Evolutionary conservation across 2,113 vertebrate genomes (phyloP), one percentile per base, ranked within the genome.

Genomic region (Sigmodon hispidus): DNA sequence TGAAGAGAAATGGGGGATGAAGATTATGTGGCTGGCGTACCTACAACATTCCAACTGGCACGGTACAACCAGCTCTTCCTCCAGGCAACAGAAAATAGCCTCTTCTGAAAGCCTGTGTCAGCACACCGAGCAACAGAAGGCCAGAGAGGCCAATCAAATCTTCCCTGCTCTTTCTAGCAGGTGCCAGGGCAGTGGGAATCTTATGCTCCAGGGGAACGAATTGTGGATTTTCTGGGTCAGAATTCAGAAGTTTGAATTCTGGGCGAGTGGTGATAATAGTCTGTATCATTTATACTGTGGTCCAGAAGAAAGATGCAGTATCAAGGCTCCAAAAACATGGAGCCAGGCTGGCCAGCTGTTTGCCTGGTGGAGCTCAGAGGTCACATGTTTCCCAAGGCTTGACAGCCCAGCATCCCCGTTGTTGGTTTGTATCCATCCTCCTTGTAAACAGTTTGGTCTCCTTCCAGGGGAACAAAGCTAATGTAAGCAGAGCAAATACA

Each of bases 371-470:
- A 92, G 76, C 75, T 65, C 48, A 34, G 83, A 90, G 88, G 88
- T 94, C 93, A 75, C 72, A 3, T 90, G 96, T 63, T 65, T 93
- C 87, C 24, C 50, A 65, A 34, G 45, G 90, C 93, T 90, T 91
- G 95, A 63, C 84, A 87, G 65, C 61, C 29, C 61, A 70, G 63
- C 48, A 92, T 70, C 89, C 31, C 7, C 63, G n/a, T 88, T 96
- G 94, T 97, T 98, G 96, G 94, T 97, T 97, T 97, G 95, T 96
- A 96, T 93, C 92, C 55, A 2, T 95, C 90, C 83, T 80, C 57
- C 86, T 77, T 95, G 89, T 94, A 96, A 97, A 95, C 85, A 97
- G 83, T 94, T 92, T 89, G 94, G 88, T 87, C 90, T 97, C 70
- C 88, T 93, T 96, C 80, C 57, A 75, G 94, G 89, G 87, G 94